phyloP scores from a whole-genome alignment of 2,113 vertebrate genomes.

The Brevimyrus niger region DNA sequence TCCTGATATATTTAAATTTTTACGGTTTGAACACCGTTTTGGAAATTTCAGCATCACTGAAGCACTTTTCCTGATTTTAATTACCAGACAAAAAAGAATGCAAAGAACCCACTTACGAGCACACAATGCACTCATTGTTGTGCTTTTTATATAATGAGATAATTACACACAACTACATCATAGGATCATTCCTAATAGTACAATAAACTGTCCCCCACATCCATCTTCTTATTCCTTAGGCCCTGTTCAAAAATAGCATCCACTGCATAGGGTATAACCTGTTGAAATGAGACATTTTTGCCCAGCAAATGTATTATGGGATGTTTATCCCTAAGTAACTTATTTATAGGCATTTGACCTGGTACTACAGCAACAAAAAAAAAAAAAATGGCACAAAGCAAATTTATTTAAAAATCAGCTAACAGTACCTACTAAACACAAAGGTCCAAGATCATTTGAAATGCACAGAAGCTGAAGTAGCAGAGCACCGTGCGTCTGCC shows the following conservation, averaged over 20 bases:
- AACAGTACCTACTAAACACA: no score
- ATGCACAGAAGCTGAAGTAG: neutral
- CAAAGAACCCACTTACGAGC: constrained; percentile 5
- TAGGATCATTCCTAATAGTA: constrained; percentile 1
- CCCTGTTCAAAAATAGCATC: neutral
- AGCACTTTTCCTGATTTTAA: constrained; percentile 16
- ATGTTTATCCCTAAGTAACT: no score
- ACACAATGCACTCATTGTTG: constrained; percentile 15
- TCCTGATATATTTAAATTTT: constrained; percentile 12
- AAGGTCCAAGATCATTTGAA: no score
- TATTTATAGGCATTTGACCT: neutral
- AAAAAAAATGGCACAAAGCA: no score
- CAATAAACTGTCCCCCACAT: neutral
- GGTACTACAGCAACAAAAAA: neutral
- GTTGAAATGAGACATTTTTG: neutral
- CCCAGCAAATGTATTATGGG: neutral
- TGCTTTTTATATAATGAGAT: neutral
- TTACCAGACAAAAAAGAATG: constrained; percentile 14
- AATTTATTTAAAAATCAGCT: no score
- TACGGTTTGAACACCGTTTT: neutral
- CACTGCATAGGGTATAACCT: neutral
- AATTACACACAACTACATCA: neutral
- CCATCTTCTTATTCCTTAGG: neutral
- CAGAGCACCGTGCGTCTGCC: neutral
- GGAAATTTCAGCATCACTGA: constrained; percentile 13